Evolutionary conservation across 2,797 vertebrate genomes (phyloP), one percentile per base, ranked within the genome.

Genomic region (Halcyon chelicuti): DNA sequence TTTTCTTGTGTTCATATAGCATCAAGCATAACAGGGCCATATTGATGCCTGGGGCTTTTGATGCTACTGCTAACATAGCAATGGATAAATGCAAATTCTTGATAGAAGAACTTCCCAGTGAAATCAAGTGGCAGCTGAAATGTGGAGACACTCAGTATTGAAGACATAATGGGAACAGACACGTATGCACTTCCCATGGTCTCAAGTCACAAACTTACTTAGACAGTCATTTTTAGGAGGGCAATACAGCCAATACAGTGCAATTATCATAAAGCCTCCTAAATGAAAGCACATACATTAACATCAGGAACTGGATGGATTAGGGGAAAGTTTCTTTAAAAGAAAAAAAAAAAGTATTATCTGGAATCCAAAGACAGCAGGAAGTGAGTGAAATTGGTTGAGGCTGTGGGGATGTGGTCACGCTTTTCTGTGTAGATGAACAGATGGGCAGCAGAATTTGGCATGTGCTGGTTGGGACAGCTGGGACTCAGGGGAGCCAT

Each of bases 381-480:
- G 94, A 96, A 93, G 91, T 80, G 91, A 94, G 88, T 49, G 23
- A 94, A 96, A 96, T 94, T 84, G 87, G 85, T 96, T 94, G 95
- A 93, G 93, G 91, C 89, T 96, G 87, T 65, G 78, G 88, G 81
- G 91, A 91, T 93, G 93, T 75, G 94, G 93, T 96, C 91, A 94
- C 11, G 3, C 85, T 88, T 71, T 76, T 94, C 89, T 86, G 51
- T 91, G 73, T 20, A 83, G 73, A 80, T 2, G 9, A 96, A 94
- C 94, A 96, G 91, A 96, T 97, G 96, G 93, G 89, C 73, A 90
- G 84, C 96, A 96, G 94, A 93, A 93, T 94, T 84, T 19, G 2
- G 58, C 75, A 75, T 78, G 58, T 52, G 47, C 62, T 86, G 85
- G 31, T 75, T 88, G 86, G 73, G 79, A 91, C 93, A 96, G 87